Evolutionary conservation across 2,888 invertebrate species (phyloP), one percentile per base, ranked within the genome.

Genomic region (Incurvaria masculella): DNA sequence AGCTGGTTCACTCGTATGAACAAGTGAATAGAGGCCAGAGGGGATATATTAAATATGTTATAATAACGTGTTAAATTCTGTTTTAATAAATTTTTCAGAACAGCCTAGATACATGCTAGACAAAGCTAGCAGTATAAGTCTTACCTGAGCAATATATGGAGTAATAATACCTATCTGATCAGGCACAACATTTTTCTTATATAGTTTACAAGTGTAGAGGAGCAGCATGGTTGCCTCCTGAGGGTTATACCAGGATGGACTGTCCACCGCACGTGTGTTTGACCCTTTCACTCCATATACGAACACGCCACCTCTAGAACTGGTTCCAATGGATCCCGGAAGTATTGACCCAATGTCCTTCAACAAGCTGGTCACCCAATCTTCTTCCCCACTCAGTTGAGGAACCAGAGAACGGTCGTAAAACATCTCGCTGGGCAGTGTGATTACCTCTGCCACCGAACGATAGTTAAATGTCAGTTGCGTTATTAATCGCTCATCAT

Each of bases 101-200:
- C n/a, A n/a, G n/a, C n/a, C n/a, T n/a, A n/a, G n/a, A n/a, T n/a
- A n/a, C n/a, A n/a, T n/a, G n/a, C n/a, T n/a, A n/a, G n/a, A n/a
- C n/a, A n/a, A n/a, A n/a, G n/a, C n/a, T n/a, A n/a, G n/a, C n/a
- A n/a, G n/a, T n/a, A n/a, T n/a, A n/a, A n/a, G n/a, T n/a, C n/a
- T 65, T 65, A 93, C 94, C 84, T 97, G 97, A 65, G 93, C 92
- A 51, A 88, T 72, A 62, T 97, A 97, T 0, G 97, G 97, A 14
- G 96, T 90, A 51, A 97, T 91, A 49, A 97, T 86, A 3, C 97
- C 97, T 60, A 97, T 84, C 56, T 93, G 88, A 45, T 83, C 80
- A 1, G 82, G 69, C 1, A 61, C 63, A n/a, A 93, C 60, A 20
- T 84, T 84, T 45, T 78, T 72, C 51, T 84, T 81, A 55, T 88